Base-by-base conservation (phyloP, 2,113 vertebrate genomes). In the Mesoclemmys tuberculata region DNA sequence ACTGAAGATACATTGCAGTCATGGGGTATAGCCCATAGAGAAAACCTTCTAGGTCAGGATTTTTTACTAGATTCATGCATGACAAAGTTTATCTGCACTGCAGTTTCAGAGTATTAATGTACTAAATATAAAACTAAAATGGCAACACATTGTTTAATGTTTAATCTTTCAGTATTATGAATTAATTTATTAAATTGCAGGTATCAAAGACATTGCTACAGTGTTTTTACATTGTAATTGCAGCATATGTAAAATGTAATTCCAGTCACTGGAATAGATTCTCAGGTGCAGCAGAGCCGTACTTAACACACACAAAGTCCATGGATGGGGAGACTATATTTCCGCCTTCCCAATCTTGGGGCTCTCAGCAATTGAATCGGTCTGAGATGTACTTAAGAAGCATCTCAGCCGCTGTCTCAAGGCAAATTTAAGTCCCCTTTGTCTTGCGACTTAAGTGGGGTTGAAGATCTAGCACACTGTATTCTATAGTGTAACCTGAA, bases 71-170 rank as follows among this genome's bases (percentile, higher is more conserved):
- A 61, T 46, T 86, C 84, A 75, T 0, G 0, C 27, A 77, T 12
- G 44, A 41, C 46, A 74, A 61, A 90, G 46, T 92, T 93, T 93
- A 88, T 92, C 91, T 88, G 90, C 31, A 21, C 16, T 84, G 52
- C 19, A 88, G 27, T 80, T 74, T 71, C 29, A 27, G 11, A 24
- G 12, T 27, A 46, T 77, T 46, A 46, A 16, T 77, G 24, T 77
- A 77, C 22, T 44, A 77, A 51, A 38, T 68, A 58, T 27, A 61
- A 88, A 93, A 88, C 49, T 48, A 56, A 79, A 92, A 54, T 31
- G 82, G 83, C 74, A 87, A 90, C 19, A 77, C 27, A 21, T 51
- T 87, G 83, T 85, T 90, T 21, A 87, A 82, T 4, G 6, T 27
- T 38, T 83, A 96, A 81, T 54, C 31, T 90, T 54, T 41, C 84